Evolutionary conservation across 1,140 invertebrate genomes (phyloP).

Genomic region (Danaus plexippus): DNA sequence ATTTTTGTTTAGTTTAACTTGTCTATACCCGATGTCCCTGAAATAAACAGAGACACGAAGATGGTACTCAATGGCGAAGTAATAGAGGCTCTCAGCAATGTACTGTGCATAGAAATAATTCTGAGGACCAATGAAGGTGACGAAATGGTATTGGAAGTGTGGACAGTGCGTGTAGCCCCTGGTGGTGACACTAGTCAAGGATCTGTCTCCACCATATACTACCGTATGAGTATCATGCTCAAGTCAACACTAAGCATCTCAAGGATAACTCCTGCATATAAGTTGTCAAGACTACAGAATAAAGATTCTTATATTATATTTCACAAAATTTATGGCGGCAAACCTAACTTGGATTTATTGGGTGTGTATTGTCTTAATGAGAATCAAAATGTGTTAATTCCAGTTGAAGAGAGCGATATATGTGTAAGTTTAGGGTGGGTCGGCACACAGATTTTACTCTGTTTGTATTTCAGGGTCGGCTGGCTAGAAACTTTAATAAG

Average conservation of each 20-base stretch:
- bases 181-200: constrained; percentile 34
- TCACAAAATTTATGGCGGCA: constrained; percentile 58
- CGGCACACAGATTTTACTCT: too few species aligned
- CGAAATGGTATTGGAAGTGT: constrained; percentile 57
- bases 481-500: too few species aligned
- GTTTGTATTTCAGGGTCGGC: too few species aligned
- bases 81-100: constrained; percentile 44
- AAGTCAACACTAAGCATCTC: constrained; percentile 60
- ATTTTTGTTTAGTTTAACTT: constrained; percentile 51
- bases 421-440: too few species aligned
- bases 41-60: constrained; percentile 51
- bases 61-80: constrained; percentile 54
- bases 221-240: constrained; percentile 60
- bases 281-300: constrained; percentile 50
- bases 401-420: too few species aligned
- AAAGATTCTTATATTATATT: constrained; percentile 56
- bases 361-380: constrained; percentile 26
- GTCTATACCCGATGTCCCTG: constrained; percentile 57
- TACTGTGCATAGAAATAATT: constrained; percentile 58
- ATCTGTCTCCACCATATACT: constrained; percentile 53
- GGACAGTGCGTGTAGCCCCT: constrained; percentile 48
- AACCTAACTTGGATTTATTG: constrained; percentile 47
- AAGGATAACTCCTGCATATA: constrained; percentile 59
- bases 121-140: constrained; percentile 52
- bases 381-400: too few species aligned